Evolutionary conservation across 2,113 vertebrate genomes (phyloP).

Genomic region (Pardalotus punctatus): DNA sequence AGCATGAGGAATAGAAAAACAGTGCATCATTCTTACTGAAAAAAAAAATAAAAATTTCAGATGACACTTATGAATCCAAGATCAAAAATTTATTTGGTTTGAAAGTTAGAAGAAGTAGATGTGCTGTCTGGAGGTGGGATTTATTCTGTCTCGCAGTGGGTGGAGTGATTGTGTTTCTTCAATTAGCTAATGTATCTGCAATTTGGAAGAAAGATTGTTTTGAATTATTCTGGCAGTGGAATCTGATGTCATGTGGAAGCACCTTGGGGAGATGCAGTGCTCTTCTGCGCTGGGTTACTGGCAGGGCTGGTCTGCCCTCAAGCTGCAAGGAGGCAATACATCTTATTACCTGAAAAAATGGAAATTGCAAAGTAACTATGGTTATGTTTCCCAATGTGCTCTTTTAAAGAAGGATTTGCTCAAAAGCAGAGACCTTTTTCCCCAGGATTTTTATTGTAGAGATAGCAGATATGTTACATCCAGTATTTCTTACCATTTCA

Average conservation of each 20-base stretch:
- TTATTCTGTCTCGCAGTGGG: not conserved
- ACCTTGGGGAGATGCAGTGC: not conserved
- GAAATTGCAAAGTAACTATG: not conserved
- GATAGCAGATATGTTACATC: not conserved
- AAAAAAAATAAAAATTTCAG: not conserved
- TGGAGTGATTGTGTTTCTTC: not conserved
- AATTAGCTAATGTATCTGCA: not conserved
- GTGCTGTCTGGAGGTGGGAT: not conserved
- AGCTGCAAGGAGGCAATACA: not conserved
- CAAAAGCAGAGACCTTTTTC: not conserved
- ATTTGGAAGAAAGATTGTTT: not conserved
- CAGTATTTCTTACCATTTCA: not conserved
- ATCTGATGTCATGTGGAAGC: not conserved
- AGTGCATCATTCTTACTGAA: not conserved
- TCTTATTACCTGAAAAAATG: not conserved
- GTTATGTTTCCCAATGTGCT: not conserved
- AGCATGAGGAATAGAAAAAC: not conserved
- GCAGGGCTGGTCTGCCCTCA: not conserved
- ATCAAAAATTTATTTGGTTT: not conserved
- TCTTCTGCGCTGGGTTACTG: not conserved
- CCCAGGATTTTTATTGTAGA: not conserved
- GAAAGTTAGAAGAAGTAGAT: not conserved
- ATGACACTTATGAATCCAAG: not conserved
- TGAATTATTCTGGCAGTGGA: not conserved
- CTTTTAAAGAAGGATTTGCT: not conserved